Percentiles rank a stretch among this genome's conserved stretches.
phyloP scores from a whole-genome alignment of 2,888 invertebrate genomes.

The Drosophila imparisetae region DNA sequence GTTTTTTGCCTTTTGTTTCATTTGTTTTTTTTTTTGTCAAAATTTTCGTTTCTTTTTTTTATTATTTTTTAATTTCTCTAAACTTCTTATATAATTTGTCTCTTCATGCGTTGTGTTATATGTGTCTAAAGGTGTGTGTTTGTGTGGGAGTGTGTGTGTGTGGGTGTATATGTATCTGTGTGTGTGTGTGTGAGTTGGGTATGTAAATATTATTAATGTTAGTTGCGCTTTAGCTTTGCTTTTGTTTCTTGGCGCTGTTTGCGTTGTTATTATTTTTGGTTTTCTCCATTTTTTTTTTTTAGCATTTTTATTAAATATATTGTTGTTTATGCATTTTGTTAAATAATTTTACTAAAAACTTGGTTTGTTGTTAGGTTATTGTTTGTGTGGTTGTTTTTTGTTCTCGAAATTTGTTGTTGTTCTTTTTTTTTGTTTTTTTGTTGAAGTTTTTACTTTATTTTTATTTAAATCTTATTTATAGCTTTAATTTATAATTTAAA shows the following conservation, averaged over 20 bases:
- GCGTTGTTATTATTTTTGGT: constrained; percentile 43
- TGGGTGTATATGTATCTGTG: constrained; percentile 37
- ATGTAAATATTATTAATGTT: constrained; percentile 52
- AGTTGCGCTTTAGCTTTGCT: constrained; percentile 66
- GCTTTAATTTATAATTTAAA: constrained; percentile 84
- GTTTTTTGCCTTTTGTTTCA: constrained; percentile 48
- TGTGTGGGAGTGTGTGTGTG: constrained; percentile 16
- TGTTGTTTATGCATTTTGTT: constrained; percentile 33
- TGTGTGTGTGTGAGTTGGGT: constrained; percentile 12
- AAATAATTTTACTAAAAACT: constrained; percentile 48
- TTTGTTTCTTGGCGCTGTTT: constrained; percentile 60
- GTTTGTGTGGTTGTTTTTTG: constrained; percentile 47
- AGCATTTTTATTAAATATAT: constrained; percentile 55
- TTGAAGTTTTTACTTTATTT: constrained; percentile 76
- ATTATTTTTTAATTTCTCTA: constrained; percentile 75
- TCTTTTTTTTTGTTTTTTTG: constrained; percentile 57
- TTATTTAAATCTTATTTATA: constrained; percentile 83
- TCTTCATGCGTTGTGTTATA: constrained; percentile 69
- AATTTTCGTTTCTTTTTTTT: constrained; percentile 51
- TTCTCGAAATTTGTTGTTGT: constrained; percentile 51
- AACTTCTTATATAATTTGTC: constrained; percentile 81
- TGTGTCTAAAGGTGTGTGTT: constrained; percentile 32
- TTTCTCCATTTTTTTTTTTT: constrained; percentile 46
- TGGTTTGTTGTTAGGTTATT: constrained; percentile 55
- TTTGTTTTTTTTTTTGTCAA: constrained; percentile 55